Conservation (phyloP, 2,113 vertebrate species). For the Pycnonotus jocosus region DNA sequence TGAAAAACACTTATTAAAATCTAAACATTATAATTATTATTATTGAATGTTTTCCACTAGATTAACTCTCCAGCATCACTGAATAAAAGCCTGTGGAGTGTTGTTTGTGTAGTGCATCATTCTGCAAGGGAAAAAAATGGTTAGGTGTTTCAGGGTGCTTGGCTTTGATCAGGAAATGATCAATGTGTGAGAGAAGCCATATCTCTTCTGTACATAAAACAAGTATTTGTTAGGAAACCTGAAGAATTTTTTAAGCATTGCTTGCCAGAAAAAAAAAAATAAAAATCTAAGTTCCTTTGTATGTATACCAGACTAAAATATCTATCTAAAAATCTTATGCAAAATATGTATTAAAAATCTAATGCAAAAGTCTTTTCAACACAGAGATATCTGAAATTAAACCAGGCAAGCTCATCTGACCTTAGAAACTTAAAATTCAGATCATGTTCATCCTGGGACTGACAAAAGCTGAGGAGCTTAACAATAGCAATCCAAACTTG, state of each 20-base stretch:
- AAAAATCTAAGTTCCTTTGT: background rate
- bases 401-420: background rate
- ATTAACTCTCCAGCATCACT: background rate
- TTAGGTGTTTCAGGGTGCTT: background rate
- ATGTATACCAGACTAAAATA: background rate
- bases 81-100: background rate
- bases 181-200: background rate
- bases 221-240: background rate
- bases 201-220: background rate
- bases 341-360: background rate
- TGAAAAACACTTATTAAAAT: background rate
- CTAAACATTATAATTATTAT: background rate
- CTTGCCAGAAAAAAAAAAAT: background rate
- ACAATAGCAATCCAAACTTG: background rate
- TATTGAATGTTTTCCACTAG: background rate
- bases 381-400: background rate
- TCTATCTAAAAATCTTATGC: background rate
- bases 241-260: background rate
- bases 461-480: constrained; percentile 19
- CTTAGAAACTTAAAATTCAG: constrained; percentile 22
- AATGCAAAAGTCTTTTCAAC: background rate
- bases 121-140: background rate
- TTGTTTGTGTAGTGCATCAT: background rate
- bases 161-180: background rate
- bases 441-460: background rate